phyloP scores from a whole-genome alignment of 2,888 invertebrate species.

The Eledona agricola region DNA sequence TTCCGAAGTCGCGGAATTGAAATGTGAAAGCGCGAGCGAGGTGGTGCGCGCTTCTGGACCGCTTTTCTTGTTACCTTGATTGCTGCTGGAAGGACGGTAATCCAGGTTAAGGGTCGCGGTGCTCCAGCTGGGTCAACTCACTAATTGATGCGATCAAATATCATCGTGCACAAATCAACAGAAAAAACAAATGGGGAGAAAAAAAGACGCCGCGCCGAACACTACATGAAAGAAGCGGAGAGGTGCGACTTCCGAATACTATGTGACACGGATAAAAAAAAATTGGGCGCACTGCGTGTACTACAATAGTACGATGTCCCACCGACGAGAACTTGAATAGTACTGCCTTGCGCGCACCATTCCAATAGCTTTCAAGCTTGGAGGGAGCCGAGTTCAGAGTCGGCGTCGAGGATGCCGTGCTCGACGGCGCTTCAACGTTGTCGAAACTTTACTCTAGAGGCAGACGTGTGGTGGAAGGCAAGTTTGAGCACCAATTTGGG shows the following conservation, averaged over 20 bases:
- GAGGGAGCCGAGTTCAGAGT: conserved; percentile 50
- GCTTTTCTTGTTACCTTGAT: conserved; percentile 24
- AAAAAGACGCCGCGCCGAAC: conserved; percentile 27
- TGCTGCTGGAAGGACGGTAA: conserved; percentile 9
- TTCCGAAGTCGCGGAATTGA: conserved; percentile 18
- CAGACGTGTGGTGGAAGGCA: conserved; percentile 54
- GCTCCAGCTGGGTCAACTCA: conserved; percentile 11
- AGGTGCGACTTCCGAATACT: conserved; percentile 19
- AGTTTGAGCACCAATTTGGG: conserved; percentile 50
- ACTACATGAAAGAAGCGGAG: conserved; percentile 36
- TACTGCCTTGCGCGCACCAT: conserved; percentile 47
- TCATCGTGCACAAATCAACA: conserved; percentile 22
- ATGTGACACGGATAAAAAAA: conserved; percentile 34
- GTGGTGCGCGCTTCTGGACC: conserved; percentile 14
- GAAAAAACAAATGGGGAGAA: conserved; percentile 41
- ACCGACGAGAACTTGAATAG: conserved; percentile 47
- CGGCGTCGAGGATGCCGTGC: conserved; percentile 31
- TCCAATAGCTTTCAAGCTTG: conserved; percentile 55
- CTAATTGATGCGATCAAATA: conserved; percentile 22
- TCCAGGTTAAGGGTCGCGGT: conserved; percentile 29
- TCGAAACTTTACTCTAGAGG: conserved; percentile 52
- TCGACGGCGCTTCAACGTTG: conserved; percentile 38
- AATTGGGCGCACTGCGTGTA: conserved; percentile 38
- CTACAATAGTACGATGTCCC: conserved; percentile 37
- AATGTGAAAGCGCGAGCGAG: conserved; percentile 20